phyloP scores from a whole-genome alignment of 2,113 vertebrate genomes.

The Butastur rufipennis region DNA sequence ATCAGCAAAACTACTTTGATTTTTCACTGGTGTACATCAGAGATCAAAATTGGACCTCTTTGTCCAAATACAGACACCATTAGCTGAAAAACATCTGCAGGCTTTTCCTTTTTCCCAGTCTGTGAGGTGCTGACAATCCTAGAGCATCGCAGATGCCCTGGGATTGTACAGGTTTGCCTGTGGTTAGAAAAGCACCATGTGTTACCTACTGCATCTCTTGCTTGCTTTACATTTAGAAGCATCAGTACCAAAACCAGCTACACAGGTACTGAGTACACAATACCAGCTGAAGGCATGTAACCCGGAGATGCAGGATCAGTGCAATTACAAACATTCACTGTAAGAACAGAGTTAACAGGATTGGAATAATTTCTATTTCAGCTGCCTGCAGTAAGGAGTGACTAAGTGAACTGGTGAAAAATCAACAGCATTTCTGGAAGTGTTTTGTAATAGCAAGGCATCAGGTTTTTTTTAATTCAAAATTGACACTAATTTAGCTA shows the following conservation, averaged over 20 bases:
- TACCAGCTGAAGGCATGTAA: not conserved
- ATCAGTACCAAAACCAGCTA: not conserved
- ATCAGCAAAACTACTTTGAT: not conserved
- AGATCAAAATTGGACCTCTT: not conserved
- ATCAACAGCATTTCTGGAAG: not conserved
- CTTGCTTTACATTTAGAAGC: not conserved
- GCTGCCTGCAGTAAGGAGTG: not conserved
- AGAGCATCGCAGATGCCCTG: not conserved
- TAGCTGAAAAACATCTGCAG: not conserved
- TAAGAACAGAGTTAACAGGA: not conserved
- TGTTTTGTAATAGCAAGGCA: not conserved
- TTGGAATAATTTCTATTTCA: not conserved
- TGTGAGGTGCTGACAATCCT: not conserved
- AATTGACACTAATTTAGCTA: not conserved
- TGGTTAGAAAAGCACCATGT: not conserved
- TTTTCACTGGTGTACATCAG: not conserved
- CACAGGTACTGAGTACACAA: not conserved
- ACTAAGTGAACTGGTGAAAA: not conserved
- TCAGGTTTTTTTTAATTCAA: not conserved
- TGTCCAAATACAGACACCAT: not conserved
- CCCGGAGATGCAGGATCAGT: not conserved
- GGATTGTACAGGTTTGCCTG: not conserved
- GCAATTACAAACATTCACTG: not conserved
- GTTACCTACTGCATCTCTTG: not conserved
- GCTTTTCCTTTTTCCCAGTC: not conserved